Evolutionary conservation across 2,797 vertebrate genomes (phyloP).

Genomic region (Phrynocephalus guinanensis): DNA sequence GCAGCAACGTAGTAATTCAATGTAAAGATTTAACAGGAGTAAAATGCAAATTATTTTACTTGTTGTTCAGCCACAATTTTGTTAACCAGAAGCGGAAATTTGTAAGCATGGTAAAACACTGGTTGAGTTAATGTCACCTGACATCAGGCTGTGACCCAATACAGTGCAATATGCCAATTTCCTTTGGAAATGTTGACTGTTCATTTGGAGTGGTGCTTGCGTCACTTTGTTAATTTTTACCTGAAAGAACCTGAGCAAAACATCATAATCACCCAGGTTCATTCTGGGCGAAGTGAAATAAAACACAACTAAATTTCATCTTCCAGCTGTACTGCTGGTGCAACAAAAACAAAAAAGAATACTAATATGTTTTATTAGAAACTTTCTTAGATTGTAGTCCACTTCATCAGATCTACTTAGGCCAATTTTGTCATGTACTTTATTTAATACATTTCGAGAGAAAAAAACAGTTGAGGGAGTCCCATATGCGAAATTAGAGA

Average conservation of each 20-base stretch:
- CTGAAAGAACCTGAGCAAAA: neutral
- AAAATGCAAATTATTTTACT: constrained; percentile 2
- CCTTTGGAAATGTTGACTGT: neutral
- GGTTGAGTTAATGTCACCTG: neutral
- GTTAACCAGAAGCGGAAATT: neutral
- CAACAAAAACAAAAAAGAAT: neutral
- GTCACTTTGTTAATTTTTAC: neutral
- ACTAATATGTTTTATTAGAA: neutral
- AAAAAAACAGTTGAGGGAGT: neutral
- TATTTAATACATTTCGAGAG: neutral
- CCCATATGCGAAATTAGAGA: neutral
- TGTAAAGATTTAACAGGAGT: neutral
- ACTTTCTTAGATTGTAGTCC: neutral
- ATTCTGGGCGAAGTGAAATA: neutral
- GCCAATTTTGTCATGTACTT: neutral
- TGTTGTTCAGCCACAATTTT: neutral
- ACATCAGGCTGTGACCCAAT: neutral
- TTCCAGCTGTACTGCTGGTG: neutral
- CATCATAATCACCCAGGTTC: neutral
- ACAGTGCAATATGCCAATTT: neutral
- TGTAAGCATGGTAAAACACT: neutral
- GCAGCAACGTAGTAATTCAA: neutral
- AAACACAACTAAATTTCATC: neutral
- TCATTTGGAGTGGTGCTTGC: constrained; percentile 11
- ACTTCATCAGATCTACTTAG: neutral